Evolutionary conservation across 1,140 invertebrate species (phyloP).

Genomic region (Cydia splendana): DNA sequence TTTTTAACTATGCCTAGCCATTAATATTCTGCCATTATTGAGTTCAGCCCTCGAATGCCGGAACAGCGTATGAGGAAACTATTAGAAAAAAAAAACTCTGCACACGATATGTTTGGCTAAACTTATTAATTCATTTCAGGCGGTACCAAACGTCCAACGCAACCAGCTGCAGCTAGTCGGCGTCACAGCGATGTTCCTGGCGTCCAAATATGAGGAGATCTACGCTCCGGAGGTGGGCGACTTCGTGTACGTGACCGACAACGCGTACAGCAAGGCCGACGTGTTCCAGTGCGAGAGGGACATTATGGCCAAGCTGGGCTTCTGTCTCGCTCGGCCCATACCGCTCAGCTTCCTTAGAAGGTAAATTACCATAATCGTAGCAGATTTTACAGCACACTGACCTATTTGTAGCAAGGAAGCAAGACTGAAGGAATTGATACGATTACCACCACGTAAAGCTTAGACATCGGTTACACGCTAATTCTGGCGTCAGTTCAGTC

Average conservation of each 20-base stretch:
- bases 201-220: slow-evolving; percentile 98
- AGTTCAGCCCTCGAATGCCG: too few relatives aligned
- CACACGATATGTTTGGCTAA: background rate
- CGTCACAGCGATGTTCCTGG: slow-evolving; percentile 94
- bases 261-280: slow-evolving; percentile 90
- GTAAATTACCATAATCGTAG: slow-evolving; percentile 50
- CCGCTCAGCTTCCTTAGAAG: slow-evolving; percentile 94
- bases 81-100: too few relatives aligned
- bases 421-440: too few relatives aligned
- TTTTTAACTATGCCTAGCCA: too few relatives aligned
- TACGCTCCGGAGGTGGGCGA: slow-evolving; percentile 93
- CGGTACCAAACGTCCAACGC: slow-evolving; percentile 79
- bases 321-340: slow-evolving; percentile 90
- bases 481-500: too few relatives aligned
- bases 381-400: too few relatives aligned
- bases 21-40: background rate
- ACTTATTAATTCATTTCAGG: slow-evolving; percentile 45
- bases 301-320: slow-evolving; percentile 88
- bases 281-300: slow-evolving; percentile 92
- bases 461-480: too few relatives aligned
- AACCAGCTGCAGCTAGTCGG: slow-evolving; percentile 94
- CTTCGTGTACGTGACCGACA: slow-evolving; percentile 96
- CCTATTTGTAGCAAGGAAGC: too few relatives aligned
- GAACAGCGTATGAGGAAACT: too few relatives aligned
- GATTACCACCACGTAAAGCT: too few relatives aligned